Evolutionary conservation across 1,140 invertebrate species (phyloP).

Genomic region (Pygmarrhopalites habei): DNA sequence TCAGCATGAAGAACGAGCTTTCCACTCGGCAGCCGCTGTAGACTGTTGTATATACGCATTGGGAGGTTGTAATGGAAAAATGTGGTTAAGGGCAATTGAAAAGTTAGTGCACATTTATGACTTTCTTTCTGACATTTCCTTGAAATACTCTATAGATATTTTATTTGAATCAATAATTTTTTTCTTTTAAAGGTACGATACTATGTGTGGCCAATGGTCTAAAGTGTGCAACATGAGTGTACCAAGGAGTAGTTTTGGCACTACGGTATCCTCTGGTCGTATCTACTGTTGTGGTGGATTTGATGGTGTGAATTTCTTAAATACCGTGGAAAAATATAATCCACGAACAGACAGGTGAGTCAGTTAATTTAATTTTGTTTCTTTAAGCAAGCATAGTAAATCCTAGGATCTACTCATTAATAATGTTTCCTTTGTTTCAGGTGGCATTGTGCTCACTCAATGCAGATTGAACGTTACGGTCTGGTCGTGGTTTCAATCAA

Average conservation of each 20-base stretch:
- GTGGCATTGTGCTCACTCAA: constrained; percentile 43
- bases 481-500: constrained; percentile 40
- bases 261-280: constrained; percentile 42
- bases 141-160: too few species aligned
- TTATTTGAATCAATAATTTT: too few species aligned
- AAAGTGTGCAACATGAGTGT: constrained; percentile 43
- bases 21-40: constrained; percentile 40
- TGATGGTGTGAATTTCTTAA: constrained; percentile 47
- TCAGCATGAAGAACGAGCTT: constrained; percentile 41
- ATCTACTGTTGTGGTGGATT: constrained; percentile 50
- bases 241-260: constrained; percentile 42
- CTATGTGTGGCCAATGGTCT: constrained; percentile 42
- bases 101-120: constrained; percentile 31
- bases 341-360: constrained; percentile 45
- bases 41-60: constrained; percentile 42
- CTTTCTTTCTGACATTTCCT: background rate
- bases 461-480: constrained; percentile 43
- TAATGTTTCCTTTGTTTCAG: too few species aligned
- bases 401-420: background rate
- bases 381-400: background rate
- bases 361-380: background rate
- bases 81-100: constrained; percentile 42
- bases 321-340: constrained; percentile 48
- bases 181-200: constrained; percentile 39
- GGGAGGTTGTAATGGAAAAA: constrained; percentile 42